Conservation (phyloP, 2,113 vertebrate genomes). For the Ailurus styani region DNA sequence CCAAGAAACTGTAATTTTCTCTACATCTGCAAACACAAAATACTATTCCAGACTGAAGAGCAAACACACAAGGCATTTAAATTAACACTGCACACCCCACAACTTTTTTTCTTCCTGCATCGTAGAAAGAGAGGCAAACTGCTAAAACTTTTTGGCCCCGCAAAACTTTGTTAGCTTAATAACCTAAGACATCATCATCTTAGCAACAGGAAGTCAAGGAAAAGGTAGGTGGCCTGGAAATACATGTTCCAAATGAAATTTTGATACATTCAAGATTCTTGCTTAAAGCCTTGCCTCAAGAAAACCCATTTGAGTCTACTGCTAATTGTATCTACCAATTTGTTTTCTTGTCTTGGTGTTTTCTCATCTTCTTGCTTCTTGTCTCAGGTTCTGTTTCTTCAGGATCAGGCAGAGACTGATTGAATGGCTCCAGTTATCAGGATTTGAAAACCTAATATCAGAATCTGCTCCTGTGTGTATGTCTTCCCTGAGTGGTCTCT, state of each 20-base stretch:
- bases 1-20: background rate
- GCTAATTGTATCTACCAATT: background rate
- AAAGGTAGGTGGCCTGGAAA: slow-evolving; percentile 39
- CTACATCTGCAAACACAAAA: background rate
- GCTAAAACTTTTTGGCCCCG: slow-evolving; percentile 9
- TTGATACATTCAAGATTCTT: background rate
- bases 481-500: background rate
- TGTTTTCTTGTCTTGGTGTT: background rate
- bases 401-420: slow-evolving; percentile 1
- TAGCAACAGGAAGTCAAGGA: slow-evolving; percentile 7
- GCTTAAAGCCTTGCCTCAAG: background rate
- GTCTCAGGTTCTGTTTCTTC: slow-evolving; percentile 41
- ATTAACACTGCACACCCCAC: background rate
- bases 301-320: background rate
- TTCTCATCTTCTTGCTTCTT: slow-evolving; percentile 31
- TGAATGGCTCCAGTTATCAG: slow-evolving; percentile 25
- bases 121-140: slow-evolving; percentile 8
- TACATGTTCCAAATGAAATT: slow-evolving; percentile 23
- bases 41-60: background rate
- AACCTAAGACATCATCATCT: background rate
- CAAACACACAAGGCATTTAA: background rate
- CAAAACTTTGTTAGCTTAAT: slow-evolving; percentile 44
- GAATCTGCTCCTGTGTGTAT: background rate
- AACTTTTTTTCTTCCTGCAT: background rate
- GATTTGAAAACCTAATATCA: slow-evolving; percentile 1